Evolutionary conservation across 2,888 invertebrate species (phyloP), one percentile per base, ranked within the genome.

Genomic region (Fabriciana adippe): DNA sequence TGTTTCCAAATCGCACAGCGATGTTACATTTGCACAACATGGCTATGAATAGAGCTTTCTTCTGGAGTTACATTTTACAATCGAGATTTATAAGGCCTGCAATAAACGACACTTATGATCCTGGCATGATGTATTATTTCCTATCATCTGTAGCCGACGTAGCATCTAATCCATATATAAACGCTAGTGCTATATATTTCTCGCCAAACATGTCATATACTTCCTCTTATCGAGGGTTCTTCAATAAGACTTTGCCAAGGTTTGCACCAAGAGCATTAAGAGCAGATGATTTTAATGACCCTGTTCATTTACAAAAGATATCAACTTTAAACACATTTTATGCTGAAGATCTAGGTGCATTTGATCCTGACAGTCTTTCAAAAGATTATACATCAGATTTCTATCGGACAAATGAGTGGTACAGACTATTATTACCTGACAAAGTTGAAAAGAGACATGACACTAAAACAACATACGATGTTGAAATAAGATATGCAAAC

Each of bases 51-150:
- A 93, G 99, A 76, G 98, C 98, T 0, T 99, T 98, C 87, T 99
- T 97, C 87, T 99, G 97, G 96, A 98, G 98, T 86, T 98, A 97
- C 77, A 97, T 98, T 68, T 93, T 98, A 0, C 98, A 98, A 83
- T 97, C 97, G 35, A 93, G 98, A 72, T 97, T 97, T 78, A 97
- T 97, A 75, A 93, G 97, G 41, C 97, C 97, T 0, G 97, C 97
- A 0, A 97, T 97, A 26, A 97, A 97, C 82, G 97, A 97, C 79
- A 97, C 97, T 0, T 97, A 97, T 77, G 99, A 99, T 89, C 99
- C 99, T 0, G 99, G 99, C 64, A 97, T 99, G 96, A 98, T 99
- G 97, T 99, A 99, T 82, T 98, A 98, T 81, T 98, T 98, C 83
- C 90, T 99, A 55, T 98, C 99, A 0, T 96, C 98, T 0, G 97